Evolutionary conservation across 2,797 vertebrate species (phyloP), one percentile per base, ranked within the genome.

Genomic region (Gymnodraco acuticeps): DNA sequence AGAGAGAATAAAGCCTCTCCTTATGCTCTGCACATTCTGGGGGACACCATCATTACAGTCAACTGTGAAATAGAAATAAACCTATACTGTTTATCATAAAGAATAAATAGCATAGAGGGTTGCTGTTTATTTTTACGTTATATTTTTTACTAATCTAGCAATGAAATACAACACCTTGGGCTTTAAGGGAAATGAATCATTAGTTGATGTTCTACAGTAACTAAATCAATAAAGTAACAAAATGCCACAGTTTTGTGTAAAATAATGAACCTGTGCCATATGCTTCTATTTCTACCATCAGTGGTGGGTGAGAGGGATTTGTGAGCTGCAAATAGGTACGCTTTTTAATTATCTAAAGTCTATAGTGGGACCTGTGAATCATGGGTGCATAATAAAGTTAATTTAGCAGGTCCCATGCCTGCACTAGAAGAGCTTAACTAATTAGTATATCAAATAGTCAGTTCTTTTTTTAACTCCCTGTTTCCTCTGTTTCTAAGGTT

Each of bases 281-380:
- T 5, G 48, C 52, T 56, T 82, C 78, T 76, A 58, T 83, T 85
- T 73, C 82, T 59, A 70, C 46, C 55, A 10, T 70, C 63, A 51
- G 47, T 14, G 42, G 19, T 43, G 76, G 41, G 55, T 60, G 20
- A 64, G 41, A 73, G 62, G 70, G 74, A 75, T 70, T 50, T 64
- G 43, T 75, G 56, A 76, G 84, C 70, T 81, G 27, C 61, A 80
- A 84, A 85, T 83, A 78, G 65, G 46, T 82, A 46, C 56, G 4
- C 70, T 82, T 53, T 68, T 85, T 81, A 88, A 91, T 90, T 70
- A 86, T 90, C 83, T 77, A 11, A 80, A 66, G 77, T 82, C 78
- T 74, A 50, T 23, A 71, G 65, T 81, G 79, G 82, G 80, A 86
- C 73, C 43, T 63, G 61, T n/a, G 73, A 53, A 75, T 83, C 78